phyloP scores from a whole-genome alignment of 37 sponge, comb jelly and placozoan genomes.

The Halichondria panicea region DNA sequence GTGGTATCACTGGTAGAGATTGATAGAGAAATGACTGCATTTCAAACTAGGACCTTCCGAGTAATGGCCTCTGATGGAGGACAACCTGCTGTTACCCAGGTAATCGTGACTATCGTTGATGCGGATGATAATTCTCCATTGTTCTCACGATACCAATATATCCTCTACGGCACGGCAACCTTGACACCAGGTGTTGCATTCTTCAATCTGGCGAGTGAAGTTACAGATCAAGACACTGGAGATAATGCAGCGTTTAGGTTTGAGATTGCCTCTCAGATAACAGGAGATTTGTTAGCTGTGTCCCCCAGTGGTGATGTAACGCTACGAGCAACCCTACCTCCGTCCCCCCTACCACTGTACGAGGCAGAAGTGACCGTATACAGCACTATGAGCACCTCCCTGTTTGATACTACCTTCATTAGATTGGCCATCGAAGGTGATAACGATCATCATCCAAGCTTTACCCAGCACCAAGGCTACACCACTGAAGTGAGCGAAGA shows the following conservation, averaged over 20 bases:
- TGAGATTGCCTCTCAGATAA: neutral
- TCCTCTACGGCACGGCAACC: constrained; percentile 17
- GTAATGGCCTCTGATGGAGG: too few species aligned
- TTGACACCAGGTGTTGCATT: neutral
- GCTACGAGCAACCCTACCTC: constrained; percentile 6
- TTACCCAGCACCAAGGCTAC: constrained; percentile 5
- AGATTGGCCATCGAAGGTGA: constrained; percentile 30
- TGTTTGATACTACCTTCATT: constrained; percentile 17
- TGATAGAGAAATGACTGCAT: too few species aligned
- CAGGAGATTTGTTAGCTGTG: constrained; percentile 7
- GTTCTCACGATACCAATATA: constrained; percentile 27
- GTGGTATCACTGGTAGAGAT: constrained; percentile 13
- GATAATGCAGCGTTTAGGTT: constrained; percentile 36
- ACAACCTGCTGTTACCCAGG: too few species aligned
- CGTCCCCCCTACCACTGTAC: constrained; percentile 1
- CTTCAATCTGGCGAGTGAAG: constrained; percentile 2
- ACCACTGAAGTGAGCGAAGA: constrained; percentile 11
- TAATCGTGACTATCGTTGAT: too few species aligned
- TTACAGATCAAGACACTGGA: constrained; percentile 51
- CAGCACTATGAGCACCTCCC: constrained; percentile 2
- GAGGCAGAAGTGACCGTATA: constrained; percentile 13
- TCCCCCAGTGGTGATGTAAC: constrained; percentile 29
- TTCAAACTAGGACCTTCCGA: too few species aligned
- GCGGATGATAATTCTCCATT: too few species aligned
- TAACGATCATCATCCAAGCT: constrained; percentile 48